phyloP scores from a whole-genome alignment of 1,140 invertebrate genomes.

The Drosophila melanogaster region DNA sequence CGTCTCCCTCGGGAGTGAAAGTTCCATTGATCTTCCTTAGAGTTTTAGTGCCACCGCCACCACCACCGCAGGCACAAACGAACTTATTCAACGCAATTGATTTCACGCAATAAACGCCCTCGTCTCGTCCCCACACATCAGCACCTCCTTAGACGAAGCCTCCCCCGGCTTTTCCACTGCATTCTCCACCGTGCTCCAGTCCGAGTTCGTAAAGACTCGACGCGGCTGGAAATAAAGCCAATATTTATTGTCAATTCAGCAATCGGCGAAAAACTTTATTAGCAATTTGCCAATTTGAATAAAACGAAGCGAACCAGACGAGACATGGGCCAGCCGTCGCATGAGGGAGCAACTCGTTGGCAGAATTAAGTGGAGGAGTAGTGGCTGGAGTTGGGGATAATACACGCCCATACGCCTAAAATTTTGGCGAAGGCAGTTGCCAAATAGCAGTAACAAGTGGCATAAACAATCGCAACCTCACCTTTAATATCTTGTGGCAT shows the following conservation, averaged over 20 bases:
- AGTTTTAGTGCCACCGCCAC: conserved; percentile 15
- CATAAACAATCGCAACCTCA: conserved; percentile 7
- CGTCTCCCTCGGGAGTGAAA: conserved; percentile 31
- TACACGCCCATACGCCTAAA: conserved; percentile 42
- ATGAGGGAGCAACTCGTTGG: conserved; percentile 6
- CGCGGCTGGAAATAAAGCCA: conserved; percentile 49
- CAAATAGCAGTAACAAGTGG: conserved; percentile 30
- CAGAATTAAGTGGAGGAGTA: conserved; percentile 20
- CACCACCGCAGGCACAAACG: conserved; percentile 27
- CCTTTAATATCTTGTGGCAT: background rate
- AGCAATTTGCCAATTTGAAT: conserved; percentile 72
- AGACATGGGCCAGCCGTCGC: conserved; percentile 8
- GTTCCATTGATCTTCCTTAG: conserved; percentile 41
- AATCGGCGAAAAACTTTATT: conserved; percentile 61
- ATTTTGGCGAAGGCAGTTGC: background rate
- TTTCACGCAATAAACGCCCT: conserved; percentile 47
- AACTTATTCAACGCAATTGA: conserved; percentile 44
- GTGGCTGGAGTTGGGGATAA: background rate
- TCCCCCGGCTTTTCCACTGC: background rate
- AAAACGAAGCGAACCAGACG: conserved; percentile 35
- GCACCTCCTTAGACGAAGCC: conserved; percentile 29
- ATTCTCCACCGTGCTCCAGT: conserved; percentile 7
- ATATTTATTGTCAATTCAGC: conserved; percentile 59
- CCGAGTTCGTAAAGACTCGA: conserved; percentile 53
- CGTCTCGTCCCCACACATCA: conserved; percentile 43